A percentile compares a stretch with the other conserved stretches of the same genome.
Evolutionary conservation across 2,888 invertebrate genomes (phyloP).

Genomic region (Listrodromus nycthemerus): DNA sequence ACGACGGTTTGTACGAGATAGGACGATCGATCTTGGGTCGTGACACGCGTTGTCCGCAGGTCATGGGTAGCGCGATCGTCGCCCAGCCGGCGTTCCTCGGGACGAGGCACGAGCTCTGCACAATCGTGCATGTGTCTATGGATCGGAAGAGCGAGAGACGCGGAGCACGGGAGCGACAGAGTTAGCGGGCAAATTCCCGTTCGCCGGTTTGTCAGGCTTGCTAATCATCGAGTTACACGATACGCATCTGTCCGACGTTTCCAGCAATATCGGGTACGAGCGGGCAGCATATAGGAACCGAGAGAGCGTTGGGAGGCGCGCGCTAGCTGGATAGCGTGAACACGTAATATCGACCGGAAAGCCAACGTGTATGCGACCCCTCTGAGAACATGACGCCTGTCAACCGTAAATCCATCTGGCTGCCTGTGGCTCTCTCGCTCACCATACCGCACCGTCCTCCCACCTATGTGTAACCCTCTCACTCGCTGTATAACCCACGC

Average conservation of each 20-base stretch:
- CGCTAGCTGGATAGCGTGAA: constrained; percentile 63
- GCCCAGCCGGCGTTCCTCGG: constrained; percentile 25
- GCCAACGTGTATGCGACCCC: constrained; percentile 73
- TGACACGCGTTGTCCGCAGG: constrained; percentile 67
- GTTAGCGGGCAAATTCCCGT: constrained; percentile 48
- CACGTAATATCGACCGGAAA: constrained; percentile 79
- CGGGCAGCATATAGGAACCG: constrained; percentile 46
- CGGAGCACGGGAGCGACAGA: not conserved
- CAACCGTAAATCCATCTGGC: constrained; percentile 71
- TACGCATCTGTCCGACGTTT: constrained; percentile 68
- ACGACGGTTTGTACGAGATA: not conserved
- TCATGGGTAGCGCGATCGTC: constrained; percentile 61
- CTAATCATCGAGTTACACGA: constrained; percentile 75
- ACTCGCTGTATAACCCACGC: constrained; percentile 49
- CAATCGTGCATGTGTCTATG: not conserved
- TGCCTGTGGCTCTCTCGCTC: constrained; percentile 47
- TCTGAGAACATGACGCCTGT: constrained; percentile 77
- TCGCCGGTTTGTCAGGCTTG: constrained; percentile 71
- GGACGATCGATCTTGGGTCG: constrained; percentile 64
- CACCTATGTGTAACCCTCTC: constrained; percentile 29
- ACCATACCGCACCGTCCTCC: not conserved
- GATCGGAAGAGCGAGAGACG: constrained; percentile 26
- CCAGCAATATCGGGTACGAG: constrained; percentile 64
- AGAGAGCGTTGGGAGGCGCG: constrained; percentile 5
- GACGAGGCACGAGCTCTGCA: constrained; percentile 19